These are phyloP conservation scores for Cyclina sinensis DNA, from an alignment of 1,140 invertebrate species.

Conservation along the genomic window DNA sequence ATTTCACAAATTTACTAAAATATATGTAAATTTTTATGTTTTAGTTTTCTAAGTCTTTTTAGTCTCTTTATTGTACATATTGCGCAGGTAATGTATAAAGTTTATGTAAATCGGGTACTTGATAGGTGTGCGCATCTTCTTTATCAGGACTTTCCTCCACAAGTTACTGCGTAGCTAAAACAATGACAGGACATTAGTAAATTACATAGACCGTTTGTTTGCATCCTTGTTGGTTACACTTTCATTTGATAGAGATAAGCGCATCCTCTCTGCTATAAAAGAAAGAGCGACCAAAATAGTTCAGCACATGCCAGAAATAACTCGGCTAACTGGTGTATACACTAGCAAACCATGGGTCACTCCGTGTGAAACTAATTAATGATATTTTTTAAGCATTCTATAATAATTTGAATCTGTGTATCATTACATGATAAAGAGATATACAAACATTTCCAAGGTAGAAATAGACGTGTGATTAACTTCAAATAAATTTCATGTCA, in stretches of 20 bases:
- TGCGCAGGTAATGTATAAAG: not conserved
- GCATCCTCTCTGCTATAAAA: not conserved
- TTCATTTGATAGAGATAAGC: not conserved
- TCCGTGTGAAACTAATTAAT: too few relatives aligned
- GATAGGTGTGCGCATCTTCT: not conserved
- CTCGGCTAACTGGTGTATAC: too few relatives aligned
- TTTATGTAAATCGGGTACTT: not conserved
- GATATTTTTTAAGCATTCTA: too few relatives aligned
- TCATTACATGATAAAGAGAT: too few relatives aligned
- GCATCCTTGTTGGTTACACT: not conserved
- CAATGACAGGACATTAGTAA: slow-evolving; percentile 13
- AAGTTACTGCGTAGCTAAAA: not conserved
- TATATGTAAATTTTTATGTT: too few relatives aligned
- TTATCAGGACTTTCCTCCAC: slow-evolving; percentile 1
- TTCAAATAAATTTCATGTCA: too few relatives aligned
- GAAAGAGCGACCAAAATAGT: slow-evolving; percentile 2
- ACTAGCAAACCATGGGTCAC: too few relatives aligned
- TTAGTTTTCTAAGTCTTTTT: too few relatives aligned
- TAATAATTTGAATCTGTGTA: too few relatives aligned
- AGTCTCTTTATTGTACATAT: not conserved
- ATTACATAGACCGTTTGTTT: not conserved
- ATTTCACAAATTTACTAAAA: too few relatives aligned
- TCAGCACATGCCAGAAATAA: not conserved
- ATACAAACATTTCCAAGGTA: too few relatives aligned
- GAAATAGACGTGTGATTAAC: too few relatives aligned